Percentiles rank a stretch among this genome's conserved stretches.
These are phyloP conservation scores for Orchestia grillus DNA, from an alignment of 1,140 invertebrate genomes.

Conservation along the genomic window DNA sequence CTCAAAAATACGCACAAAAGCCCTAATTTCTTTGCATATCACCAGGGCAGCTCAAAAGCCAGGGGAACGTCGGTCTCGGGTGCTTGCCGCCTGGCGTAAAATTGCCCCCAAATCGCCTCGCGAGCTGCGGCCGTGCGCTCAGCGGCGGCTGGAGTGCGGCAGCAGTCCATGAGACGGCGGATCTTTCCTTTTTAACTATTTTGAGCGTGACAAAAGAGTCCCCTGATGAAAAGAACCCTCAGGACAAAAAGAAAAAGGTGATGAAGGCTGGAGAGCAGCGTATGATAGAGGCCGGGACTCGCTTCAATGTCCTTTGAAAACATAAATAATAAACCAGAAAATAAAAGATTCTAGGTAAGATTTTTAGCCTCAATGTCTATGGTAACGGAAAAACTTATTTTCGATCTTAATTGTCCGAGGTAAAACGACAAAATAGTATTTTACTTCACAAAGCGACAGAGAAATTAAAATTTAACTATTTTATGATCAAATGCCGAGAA, in stretches of 20 bases:
- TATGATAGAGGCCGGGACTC: slow-evolving; percentile 2
- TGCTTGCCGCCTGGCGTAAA: background rate
- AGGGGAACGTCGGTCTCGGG: background rate
- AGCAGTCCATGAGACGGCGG: background rate
- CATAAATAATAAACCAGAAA: slow-evolving; percentile 2
- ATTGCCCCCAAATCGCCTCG: background rate
- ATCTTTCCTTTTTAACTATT: slow-evolving; percentile 1
- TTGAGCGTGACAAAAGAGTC: slow-evolving; percentile 34
- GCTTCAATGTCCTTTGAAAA: slow-evolving; percentile 7
- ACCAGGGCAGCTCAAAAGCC: background rate
- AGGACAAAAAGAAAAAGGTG: slow-evolving; percentile 27
- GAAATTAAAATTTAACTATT: background rate
- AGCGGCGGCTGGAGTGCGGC: background rate
- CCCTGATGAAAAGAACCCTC: slow-evolving; percentile 17
- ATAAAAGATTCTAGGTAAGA: background rate
- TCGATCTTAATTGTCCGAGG: background rate
- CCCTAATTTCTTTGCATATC: background rate
- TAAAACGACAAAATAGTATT: background rate
- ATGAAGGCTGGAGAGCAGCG: background rate
- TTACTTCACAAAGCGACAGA: background rate
- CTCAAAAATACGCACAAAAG: background rate
- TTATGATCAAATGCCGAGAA: background rate
- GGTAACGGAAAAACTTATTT: background rate
- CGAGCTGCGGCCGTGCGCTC: background rate
- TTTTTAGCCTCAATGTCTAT: background rate